These are phyloP conservation scores for Stenolophus ochropezus DNA, from an alignment of 2,888 invertebrate genomes.

Conservation along the genomic window DNA sequence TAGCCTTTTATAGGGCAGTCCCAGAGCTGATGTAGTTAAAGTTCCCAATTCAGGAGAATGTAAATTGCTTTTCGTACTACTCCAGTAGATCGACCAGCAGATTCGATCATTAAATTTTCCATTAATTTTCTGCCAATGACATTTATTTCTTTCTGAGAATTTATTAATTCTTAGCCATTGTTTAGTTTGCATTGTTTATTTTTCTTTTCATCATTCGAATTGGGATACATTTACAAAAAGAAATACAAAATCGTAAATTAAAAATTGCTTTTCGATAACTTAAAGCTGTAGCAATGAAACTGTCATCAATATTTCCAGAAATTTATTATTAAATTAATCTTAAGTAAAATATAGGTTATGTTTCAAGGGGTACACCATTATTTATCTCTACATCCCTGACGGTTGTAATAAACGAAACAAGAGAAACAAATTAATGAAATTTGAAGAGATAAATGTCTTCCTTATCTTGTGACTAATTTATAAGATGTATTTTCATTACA, in stretches of 20 bases:
- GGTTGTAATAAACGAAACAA: not conserved
- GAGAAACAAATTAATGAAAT: not conserved
- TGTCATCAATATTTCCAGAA: too few relatives aligned
- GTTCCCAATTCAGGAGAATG: conserved; percentile 1
- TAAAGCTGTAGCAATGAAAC: too few relatives aligned
- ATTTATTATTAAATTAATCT: not conserved
- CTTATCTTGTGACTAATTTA: not conserved
- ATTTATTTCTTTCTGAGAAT: not conserved
- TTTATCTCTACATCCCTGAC: not conserved
- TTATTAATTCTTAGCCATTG: not conserved
- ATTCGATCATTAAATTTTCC: conserved; percentile 35
- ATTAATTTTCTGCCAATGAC: conserved; percentile 44
- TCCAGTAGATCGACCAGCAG: conserved; percentile 3
- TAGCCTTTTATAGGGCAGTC: not conserved
- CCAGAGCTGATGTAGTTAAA: not conserved
- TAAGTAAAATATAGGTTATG: not conserved
- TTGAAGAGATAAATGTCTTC: not conserved
- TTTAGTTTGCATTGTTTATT: not conserved
- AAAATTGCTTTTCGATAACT: not conserved
- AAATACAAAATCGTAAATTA: too few relatives aligned
- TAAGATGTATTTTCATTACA: not conserved
- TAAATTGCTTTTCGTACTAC: conserved; percentile 9
- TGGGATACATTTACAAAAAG: too few relatives aligned
- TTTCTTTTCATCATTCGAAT: not conserved
- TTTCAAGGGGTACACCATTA: not conserved